Evolutionary conservation across 2,797 vertebrate species (phyloP), one percentile per base, ranked within the genome.

Genomic region (Spinibarbus caldwelli): DNA sequence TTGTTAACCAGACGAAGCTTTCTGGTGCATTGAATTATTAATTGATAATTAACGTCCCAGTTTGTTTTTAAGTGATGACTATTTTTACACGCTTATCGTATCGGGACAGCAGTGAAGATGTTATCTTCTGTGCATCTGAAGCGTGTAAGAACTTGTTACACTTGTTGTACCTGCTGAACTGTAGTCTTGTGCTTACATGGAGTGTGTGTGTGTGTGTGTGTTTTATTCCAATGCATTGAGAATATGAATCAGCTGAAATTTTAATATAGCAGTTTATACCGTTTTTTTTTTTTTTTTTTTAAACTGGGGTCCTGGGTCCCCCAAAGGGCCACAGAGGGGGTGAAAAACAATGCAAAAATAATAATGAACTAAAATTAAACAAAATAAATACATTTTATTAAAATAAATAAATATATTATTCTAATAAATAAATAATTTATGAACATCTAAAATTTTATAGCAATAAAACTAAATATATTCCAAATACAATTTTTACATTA

Each of bases 101-200:
- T 81, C 79, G 78, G 66, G 67, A 36, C 15, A 26, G 10, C 52
- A n/a, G n/a, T n/a, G n/a, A n/a, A 45, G 31, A 83, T 87, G 78
- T 79, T 83, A 85, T 86, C 81, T n/a, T n/a, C n/a, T n/a, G n/a
- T 77, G 80, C 26, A 43, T 41, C 52, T 71, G 34, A 73, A 83
- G 82, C 91, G 36, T 89, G 87, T 87, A 81, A 62, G 85, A 90
- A 89, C 91, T 85, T 91, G 91, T 88, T 89, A 38, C 75, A 85
- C 91, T 80, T 41, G 91, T 87, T 86, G 31, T 67, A 88, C 90
- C 59, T 17, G 90, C 67, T 85, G 62, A 45, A 52, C 85, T 57
- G 83, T 81, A 88, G 82, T 88, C 68, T 54, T 85, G 77, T 68
- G 31, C 31, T 79, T 83, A 80, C 85, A 85, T 15, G 80, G n/a